Evolutionary conservation across 2,797 vertebrate genomes (phyloP), one percentile per base, ranked within the genome.

Genomic region (Enteromius unitaeniatus): DNA sequence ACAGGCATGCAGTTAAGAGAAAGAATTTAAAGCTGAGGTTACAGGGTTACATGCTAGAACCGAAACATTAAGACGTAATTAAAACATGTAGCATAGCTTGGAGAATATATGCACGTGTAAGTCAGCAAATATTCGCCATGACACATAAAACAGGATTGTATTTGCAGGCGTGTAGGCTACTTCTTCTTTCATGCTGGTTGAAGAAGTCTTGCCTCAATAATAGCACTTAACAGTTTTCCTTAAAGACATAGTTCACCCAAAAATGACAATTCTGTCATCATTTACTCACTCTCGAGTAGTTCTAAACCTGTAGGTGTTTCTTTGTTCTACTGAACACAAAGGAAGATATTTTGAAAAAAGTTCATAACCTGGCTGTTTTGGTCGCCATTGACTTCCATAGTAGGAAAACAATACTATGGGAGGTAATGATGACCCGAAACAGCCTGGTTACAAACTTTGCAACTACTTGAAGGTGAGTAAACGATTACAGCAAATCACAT

Each of bases 51-150:
- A 4, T 34, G 19, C 28, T 31, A 9, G n/a, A 68, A 42, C 40
- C 60, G n/a, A 42, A 81, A 81, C 51, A 81, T 70, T 31, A 73
- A 58, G 47, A 19, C n/a, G 19, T 28, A 62, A 47, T 47, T 45
- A 70, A 81, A 62, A 49, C 14, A 49, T 17, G 6, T 14, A 9
- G 28, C 26, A 65, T 69, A 7, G 40, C 21, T 69, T 69, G 11
- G 6, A 15, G n/a, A 23, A 45, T 23, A 21, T 45, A 69, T 42
- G 40, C 40, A 14, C 60, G 28, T 64, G 26, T 7, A 64, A 64
- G 26, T 15, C 42, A 49, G 13, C 70, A 49, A 60, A 42, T 21
- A 60, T 60, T 58, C 21, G 14, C 13, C 9, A 3, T 62, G 28
- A 23, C 13, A 7, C 23, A 28, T 55, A 10, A 28, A 28, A 15